These are phyloP conservation scores for Falcaria lacertinaria DNA, from an alignment of 2,888 invertebrate genomes.

Conservation along the genomic window DNA sequence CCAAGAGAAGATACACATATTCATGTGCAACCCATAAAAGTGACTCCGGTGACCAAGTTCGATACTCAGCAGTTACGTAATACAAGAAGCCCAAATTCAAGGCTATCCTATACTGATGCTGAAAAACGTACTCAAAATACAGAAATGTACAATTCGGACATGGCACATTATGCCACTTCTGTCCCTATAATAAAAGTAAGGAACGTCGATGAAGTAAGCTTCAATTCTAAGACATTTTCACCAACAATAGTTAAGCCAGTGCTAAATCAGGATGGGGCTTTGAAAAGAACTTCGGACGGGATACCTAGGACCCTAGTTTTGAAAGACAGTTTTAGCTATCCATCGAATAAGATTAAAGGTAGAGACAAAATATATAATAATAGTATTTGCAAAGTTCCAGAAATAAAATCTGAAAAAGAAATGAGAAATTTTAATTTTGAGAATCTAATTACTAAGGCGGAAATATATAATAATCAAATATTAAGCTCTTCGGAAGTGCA, in stretches of 20 bases:
- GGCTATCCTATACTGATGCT: conserved; percentile 34
- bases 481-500: conserved; percentile 64
- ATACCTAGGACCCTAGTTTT: conserved; percentile 48
- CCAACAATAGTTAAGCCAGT: conserved; percentile 39
- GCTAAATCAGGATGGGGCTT: conserved; percentile 43
- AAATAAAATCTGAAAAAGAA: conserved; percentile 53
- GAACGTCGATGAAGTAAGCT: conserved; percentile 56
- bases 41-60: conserved; percentile 35
- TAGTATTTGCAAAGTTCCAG: conserved; percentile 32
- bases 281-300: conserved; percentile 59
- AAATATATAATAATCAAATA: conserved; percentile 71
- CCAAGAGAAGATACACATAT: conserved; percentile 38
- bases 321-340: conserved; percentile 53
- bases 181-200: conserved; percentile 65
- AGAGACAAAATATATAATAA: conserved; percentile 44
- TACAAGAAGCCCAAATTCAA: conserved; percentile 43
- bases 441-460: conserved; percentile 72
- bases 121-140: conserved; percentile 43
- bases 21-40: conserved; percentile 35
- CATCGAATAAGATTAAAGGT: conserved; percentile 41
- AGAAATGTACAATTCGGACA: conserved; percentile 37
- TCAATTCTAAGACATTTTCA: conserved; percentile 35
- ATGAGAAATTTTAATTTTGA: conserved; percentile 72
- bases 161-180: conserved; percentile 34
- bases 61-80: conserved; percentile 43